These are phyloP conservation scores for Heteronetta atricapilla DNA, from an alignment of 2,113 vertebrate species.

Conservation along the genomic window DNA sequence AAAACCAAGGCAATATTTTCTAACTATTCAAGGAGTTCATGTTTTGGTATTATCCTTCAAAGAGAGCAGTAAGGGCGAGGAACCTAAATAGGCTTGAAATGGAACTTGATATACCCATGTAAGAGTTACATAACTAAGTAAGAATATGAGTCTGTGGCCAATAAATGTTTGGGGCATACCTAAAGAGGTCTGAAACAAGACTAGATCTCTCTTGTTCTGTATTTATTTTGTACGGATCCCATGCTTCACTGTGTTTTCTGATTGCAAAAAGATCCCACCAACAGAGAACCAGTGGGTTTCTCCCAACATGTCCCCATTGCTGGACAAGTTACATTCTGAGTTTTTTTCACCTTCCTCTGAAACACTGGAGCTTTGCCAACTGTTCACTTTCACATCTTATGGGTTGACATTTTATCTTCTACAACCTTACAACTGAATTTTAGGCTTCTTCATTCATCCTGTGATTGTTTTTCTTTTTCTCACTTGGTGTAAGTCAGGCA, in stretches of 20 bases:
- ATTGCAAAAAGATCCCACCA: neutral
- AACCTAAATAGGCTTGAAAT: neutral
- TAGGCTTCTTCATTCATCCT: neutral
- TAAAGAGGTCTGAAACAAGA: neutral
- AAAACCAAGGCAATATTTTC: neutral
- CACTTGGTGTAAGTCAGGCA: neutral
- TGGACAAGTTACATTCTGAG: neutral
- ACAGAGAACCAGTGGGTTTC: neutral
- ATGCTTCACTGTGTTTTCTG: neutral
- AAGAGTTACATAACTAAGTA: neutral
- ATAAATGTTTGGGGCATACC: neutral
- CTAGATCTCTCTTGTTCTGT: neutral
- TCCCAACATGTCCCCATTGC: neutral
- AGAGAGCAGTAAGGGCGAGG: neutral
- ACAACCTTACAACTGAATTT: neutral
- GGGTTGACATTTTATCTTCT: neutral
- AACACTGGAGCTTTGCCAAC: neutral
- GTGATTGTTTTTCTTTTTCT: neutral
- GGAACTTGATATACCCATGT: neutral
- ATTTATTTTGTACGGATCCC: neutral
- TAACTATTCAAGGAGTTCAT: neutral
- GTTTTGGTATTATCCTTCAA: neutral
- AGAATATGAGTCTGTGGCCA: neutral
- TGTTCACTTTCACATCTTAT: neutral
- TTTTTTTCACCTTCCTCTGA: neutral